Evolutionary conservation across 2,888 invertebrate species (phyloP), one percentile per base, ranked within the genome.

Genomic region (Perizoma affinitatum): DNA sequence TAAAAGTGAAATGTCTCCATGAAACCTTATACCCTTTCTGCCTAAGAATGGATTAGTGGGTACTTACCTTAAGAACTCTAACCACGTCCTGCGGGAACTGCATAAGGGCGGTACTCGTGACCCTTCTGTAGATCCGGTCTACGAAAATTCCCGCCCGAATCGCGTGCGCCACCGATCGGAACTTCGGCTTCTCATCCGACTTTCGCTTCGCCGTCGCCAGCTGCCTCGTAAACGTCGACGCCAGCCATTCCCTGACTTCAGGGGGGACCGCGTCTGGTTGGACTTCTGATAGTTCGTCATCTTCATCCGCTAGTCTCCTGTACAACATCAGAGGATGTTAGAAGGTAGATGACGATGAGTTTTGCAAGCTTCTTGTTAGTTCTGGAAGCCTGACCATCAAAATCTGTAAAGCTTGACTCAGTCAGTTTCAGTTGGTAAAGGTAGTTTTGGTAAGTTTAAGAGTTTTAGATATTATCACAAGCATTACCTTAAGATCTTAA

Each of bases 61-160:
- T 42, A 44, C 86, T 83, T 82, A 97, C 97, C 96, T 97, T 98
- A 60, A 98, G 94, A 66, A 96, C 95, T 92, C 95, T 94, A 60
- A 96, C 96, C 70, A 98, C 96, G 80, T 97, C 97, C 62, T 96
- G 95, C 43, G 98, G 97, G 81, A 97, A 97, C 92, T 97, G 96
- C 94, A 97, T 95, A 56, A 97, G 95, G 68, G 96, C 94, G 1
- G 96, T 94, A 79, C 94, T 95, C 56, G 95, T 95, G 70, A 96
- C 96, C 72, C 97, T 93, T 75, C 98, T 94, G 87, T 98, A 98
- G 88, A 98, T 97, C 78, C 97, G 95, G 88, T 98, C 98, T 77
- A 98, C 98, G 93, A 98, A 98, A 79, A 98, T 98, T 45, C 98
- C 98, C 10, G 98, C 98, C 11, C 98, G 94, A 81, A 98, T 98